Conservation (phyloP, 1,140 invertebrate genomes). For the Tetragnatha versicolor region DNA sequence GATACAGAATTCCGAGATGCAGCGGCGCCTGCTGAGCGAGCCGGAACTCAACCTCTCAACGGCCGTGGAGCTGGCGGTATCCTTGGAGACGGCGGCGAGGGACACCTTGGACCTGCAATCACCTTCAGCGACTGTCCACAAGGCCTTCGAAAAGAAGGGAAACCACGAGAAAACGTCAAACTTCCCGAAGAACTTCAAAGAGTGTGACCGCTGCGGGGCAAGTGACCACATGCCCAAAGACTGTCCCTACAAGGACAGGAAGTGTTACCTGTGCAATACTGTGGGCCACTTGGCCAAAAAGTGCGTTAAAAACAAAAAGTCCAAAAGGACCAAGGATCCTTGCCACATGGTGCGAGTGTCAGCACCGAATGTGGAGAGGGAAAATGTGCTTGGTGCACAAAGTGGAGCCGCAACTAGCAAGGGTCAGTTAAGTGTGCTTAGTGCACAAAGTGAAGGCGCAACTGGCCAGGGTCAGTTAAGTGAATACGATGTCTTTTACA, state of each 20-base stretch:
- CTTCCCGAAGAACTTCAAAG: background rate
- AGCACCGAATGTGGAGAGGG: too few species aligned
- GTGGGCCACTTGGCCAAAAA: background rate
- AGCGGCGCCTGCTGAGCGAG: background rate
- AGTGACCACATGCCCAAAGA: background rate
- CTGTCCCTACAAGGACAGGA: background rate
- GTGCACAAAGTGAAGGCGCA: too few species aligned
- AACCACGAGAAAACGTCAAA: background rate
- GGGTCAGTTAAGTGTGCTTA: too few species aligned
- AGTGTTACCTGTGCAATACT: background rate
- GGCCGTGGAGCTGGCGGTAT: background rate
- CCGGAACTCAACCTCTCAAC: background rate
- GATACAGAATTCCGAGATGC: background rate
- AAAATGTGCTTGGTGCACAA: too few species aligned
- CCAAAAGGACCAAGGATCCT: too few species aligned
- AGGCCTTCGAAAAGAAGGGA: background rate
- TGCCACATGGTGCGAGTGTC: too few species aligned
- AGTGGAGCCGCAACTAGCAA: too few species aligned
- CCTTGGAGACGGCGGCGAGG: background rate
- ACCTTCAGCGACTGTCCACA: background rate
- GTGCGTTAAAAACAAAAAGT: background rate
- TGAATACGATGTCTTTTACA: too few species aligned
- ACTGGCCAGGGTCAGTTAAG: too few species aligned
- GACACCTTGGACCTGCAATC: background rate
- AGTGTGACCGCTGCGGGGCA: background rate